Evolutionary conservation across 2,113 vertebrate genomes (phyloP).

Genomic region (Chascanopsetta lugubris): DNA sequence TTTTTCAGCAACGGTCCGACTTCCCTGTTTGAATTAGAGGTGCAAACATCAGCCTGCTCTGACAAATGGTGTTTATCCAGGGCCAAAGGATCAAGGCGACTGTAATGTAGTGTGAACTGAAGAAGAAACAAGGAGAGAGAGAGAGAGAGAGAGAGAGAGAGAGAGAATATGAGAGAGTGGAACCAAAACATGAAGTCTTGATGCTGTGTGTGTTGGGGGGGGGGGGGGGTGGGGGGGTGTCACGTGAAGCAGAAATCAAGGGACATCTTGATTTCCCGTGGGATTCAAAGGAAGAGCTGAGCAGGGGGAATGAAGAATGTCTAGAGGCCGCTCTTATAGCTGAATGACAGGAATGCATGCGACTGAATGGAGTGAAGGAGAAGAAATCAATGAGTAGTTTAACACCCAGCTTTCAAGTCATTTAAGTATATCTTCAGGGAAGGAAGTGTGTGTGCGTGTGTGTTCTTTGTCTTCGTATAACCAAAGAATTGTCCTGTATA

Average conservation of each 20-base stretch:
- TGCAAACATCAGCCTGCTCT: conserved; percentile 66
- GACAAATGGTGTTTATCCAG: conserved; percentile 75
- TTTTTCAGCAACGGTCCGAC: conserved; percentile 69
- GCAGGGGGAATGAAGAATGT: conserved; percentile 58
- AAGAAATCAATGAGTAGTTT: conserved; percentile 72
- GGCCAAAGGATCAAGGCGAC: conserved; percentile 71
- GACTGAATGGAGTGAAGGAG: conserved; percentile 45
- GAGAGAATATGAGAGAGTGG: neutral
- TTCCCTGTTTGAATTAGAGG: conserved; percentile 77
- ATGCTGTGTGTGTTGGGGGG: neutral
- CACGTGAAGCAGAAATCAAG: conserved; percentile 43
- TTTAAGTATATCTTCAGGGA: conserved; percentile 43
- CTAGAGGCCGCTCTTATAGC: conserved; percentile 74
- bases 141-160: neutral
- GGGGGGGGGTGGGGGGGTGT: neutral
- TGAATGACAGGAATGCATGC: conserved; percentile 58
- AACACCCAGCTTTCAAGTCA: conserved; percentile 37
- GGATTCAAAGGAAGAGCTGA: conserved; percentile 46
- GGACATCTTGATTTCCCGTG: conserved; percentile 55
- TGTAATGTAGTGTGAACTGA: conserved; percentile 76
- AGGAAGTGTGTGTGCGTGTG: conserved; percentile 18
- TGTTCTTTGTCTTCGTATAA: conserved; percentile 14
- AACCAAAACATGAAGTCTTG: conserved; percentile 11
- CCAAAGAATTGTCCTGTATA: conserved; percentile 34
- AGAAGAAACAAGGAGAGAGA: conserved; percentile 54